Base-by-base conservation (phyloP, 2,888 invertebrate genomes). In the Peribatodes rhomboidaria region DNA sequence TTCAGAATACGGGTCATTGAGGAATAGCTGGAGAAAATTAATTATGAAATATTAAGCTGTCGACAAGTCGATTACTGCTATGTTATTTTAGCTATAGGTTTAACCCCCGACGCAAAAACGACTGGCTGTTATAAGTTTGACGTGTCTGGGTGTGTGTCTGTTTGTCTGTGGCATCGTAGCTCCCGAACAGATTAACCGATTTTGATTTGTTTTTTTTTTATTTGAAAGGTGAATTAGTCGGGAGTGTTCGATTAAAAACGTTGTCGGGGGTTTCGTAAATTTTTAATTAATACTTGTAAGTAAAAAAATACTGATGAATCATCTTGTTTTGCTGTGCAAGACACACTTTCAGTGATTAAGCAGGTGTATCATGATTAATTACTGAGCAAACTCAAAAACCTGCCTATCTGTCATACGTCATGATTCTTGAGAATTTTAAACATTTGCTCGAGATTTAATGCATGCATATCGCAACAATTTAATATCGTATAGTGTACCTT, bases 1-100 rank as follows among this genome's bases (percentile, higher is more conserved):
- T 98, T 98, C 78, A 97, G 92, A 37, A 98, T 95, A 62, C 98
- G 94, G 65, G 97, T 93, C 98, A 98, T 98, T 69, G 95, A 95
- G 35, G 95, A 94, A 81, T 97, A 98, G 68, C 96, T 96, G 81
- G 27, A 78, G 73, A 57, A 16, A 27, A 27, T n/a, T n/a, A 27
- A 27, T 6, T 4, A 27, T n/a, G 2, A 50, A 37, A 37, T 35
- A 14, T 41, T 18, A 18, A 44, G 20, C 0, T 11, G 2, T 20
- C 9, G 20, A 22, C 18, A 41, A 41, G 20, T n/a, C n/a, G 44
- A 10, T 22, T 22, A 22, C 42, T 11, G 1, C 11, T 13, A 10
- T 1, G 18, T 20, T 18, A 11, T 7, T 16, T 10, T 9, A 18
- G 10, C n/a, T 41, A 6, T n/a, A n/a, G n/a, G n/a, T n/a, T n/a